Evolutionary conservation across 2,888 invertebrate species (phyloP).

Genomic region (Leuctra nigra): DNA sequence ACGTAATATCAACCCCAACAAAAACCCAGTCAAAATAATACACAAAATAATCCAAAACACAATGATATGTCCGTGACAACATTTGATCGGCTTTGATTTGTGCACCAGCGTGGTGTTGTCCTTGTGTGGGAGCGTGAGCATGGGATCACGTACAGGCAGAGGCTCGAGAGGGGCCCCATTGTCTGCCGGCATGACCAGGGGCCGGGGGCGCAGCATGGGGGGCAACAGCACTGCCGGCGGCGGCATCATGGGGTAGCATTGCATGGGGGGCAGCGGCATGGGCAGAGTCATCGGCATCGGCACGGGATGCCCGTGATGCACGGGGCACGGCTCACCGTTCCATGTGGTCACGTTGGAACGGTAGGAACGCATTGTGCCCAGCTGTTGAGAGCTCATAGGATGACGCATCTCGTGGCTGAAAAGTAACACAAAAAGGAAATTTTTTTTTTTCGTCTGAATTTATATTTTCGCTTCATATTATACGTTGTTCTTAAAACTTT

Average conservation of each 20-base stretch:
- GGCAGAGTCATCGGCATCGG: slow-evolving; percentile 8
- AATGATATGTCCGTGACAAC: slow-evolving; percentile 34
- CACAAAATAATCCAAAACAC: slow-evolving; percentile 35
- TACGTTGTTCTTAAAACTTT: too few relatives aligned
- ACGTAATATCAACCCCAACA: slow-evolving; percentile 32
- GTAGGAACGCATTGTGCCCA: slow-evolving; percentile 28
- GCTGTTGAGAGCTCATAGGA: too few relatives aligned
- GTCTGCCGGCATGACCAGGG: slow-evolving; percentile 26
- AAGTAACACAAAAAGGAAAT: not conserved
- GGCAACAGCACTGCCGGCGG: slow-evolving; percentile 28
- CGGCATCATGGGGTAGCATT: slow-evolving; percentile 16
- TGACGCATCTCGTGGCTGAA: not conserved
- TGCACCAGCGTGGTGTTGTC: not conserved
- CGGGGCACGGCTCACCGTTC: slow-evolving; percentile 31
- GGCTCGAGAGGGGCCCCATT: slow-evolving; percentile 28
- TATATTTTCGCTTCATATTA: too few relatives aligned
- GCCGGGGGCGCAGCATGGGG: slow-evolving; percentile 29
- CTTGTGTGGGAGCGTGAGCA: slow-evolving; percentile 27
- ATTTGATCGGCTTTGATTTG: slow-evolving; percentile 17
- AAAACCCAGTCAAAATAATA: slow-evolving; percentile 33
- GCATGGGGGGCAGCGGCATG: slow-evolving; percentile 13
- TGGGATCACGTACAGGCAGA: slow-evolving; percentile 29
- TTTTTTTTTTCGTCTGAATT: not conserved
- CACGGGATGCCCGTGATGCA: slow-evolving; percentile 24
- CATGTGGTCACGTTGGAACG: slow-evolving; percentile 27